Evolutionary conservation across 2,888 invertebrate genomes (phyloP).

Genomic region (Polyploca ridens): DNA sequence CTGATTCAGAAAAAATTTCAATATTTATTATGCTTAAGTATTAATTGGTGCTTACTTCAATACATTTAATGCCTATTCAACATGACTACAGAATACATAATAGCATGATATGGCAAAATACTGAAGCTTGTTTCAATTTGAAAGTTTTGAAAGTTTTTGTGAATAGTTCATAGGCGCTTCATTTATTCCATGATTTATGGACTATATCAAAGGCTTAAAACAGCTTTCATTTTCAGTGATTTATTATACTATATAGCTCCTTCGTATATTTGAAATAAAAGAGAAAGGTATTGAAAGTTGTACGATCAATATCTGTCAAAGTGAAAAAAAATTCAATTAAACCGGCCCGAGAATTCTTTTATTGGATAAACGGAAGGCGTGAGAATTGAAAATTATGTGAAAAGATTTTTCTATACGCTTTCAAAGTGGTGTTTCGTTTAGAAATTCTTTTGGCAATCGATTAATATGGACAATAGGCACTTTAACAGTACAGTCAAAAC

Average conservation of each 20-base stretch:
- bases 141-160: conserved; percentile 24
- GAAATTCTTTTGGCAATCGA: conserved; percentile 56
- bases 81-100: too few relatives aligned
- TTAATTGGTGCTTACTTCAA: neutral
- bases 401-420: conserved; percentile 63
- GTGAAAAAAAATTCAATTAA: conserved; percentile 76
- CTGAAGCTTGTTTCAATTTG: conserved; percentile 19
- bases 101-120: neutral
- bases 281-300: conserved; percentile 70
- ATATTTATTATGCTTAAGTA: neutral
- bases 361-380: conserved; percentile 71
- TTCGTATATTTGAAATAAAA: conserved; percentile 74
- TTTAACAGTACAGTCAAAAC: conserved; percentile 8
- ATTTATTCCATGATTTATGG: conserved; percentile 71
- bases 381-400: conserved; percentile 73
- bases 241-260: conserved; percentile 68
- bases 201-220: conserved; percentile 63
- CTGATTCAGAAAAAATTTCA: too few relatives aligned
- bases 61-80: neutral
- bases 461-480: conserved; percentile 49
- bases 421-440: conserved; percentile 64
- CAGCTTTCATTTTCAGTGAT: conserved; percentile 71
- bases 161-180: conserved; percentile 53
- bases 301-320: conserved; percentile 78
- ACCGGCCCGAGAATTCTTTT: conserved; percentile 67